These are phyloP conservation scores for Anabas testudineus DNA, from an alignment of 2,797 vertebrate species.

Conservation along the genomic window DNA sequence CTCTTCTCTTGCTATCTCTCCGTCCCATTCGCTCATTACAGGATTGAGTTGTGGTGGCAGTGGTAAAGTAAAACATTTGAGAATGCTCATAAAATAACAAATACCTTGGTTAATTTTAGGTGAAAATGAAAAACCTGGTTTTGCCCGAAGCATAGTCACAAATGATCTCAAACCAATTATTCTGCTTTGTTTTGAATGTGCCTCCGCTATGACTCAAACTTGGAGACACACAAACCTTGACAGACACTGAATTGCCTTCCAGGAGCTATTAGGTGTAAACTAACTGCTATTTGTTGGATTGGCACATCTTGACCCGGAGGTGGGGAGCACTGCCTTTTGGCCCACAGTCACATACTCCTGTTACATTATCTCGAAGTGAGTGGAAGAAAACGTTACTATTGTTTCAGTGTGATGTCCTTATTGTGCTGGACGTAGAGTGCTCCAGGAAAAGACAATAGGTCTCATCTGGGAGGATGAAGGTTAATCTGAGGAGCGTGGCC, in stretches of 20 bases:
- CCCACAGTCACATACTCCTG: conserved; percentile 11
- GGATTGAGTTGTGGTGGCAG: conserved; percentile 30
- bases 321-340: conserved; percentile 9
- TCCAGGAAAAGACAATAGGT: conserved; percentile 63
- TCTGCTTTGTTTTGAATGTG: background rate
- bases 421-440: conserved; percentile 43
- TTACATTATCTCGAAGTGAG: conserved; percentile 31
- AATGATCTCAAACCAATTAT: conserved; percentile 8
- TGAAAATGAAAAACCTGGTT: background rate
- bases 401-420: conserved; percentile 44
- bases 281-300: conserved; percentile 12
- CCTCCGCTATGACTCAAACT: background rate
- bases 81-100: conserved; percentile 25
- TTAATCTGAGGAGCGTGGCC: conserved; percentile 72
- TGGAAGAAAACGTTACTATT: conserved; percentile 34
- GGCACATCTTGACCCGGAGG: conserved; percentile 18
- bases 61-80: conserved; percentile 29
- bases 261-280: conserved; percentile 24
- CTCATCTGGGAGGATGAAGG: conserved; percentile 69
- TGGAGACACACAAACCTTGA: background rate
- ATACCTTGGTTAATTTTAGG: background rate
- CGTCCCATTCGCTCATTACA: conserved; percentile 59
- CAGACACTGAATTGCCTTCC: background rate
- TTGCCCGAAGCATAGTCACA: background rate
- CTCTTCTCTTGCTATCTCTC: conserved; percentile 34